Conservation (phyloP, 2,113 vertebrate genomes). For the Seriola quinqueradiata region DNA sequence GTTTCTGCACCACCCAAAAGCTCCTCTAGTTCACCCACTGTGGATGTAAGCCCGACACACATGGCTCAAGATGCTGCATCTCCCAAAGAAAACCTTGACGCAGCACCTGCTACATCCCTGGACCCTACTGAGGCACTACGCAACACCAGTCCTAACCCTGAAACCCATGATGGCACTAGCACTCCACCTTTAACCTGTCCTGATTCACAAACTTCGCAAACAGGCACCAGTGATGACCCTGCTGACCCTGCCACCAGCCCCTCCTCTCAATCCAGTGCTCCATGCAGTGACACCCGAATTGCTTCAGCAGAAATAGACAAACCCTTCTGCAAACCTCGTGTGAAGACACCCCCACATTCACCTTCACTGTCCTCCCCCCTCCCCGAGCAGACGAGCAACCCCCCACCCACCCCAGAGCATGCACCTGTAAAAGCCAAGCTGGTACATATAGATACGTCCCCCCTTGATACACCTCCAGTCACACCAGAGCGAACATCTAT, state of each 20-base stretch:
- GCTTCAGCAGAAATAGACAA: slow-evolving; percentile 67
- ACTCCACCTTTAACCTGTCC: slow-evolving; percentile 10
- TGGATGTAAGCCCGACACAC: slow-evolving; percentile 8
- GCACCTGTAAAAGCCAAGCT: slow-evolving; percentile 53
- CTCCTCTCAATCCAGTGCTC: slow-evolving; percentile 50
- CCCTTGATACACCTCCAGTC: slow-evolving; percentile 38
- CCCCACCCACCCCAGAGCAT: slow-evolving; percentile 55
- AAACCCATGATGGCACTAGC: not conserved
- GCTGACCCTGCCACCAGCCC: slow-evolving; percentile 34
- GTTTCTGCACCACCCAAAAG: slow-evolving; percentile 38
- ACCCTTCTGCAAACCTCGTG: slow-evolving; percentile 42
- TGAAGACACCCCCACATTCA: slow-evolving; percentile 53
- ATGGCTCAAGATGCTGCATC: slow-evolving; percentile 5
- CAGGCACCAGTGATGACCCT: slow-evolving; percentile 19
- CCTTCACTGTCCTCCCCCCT: slow-evolving; percentile 34
- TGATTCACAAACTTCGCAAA: slow-evolving; percentile 22
- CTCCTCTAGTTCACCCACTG: slow-evolving; percentile 17
- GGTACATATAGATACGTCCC: slow-evolving; percentile 51
- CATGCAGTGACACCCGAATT: slow-evolving; percentile 35
- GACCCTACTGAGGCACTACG: slow-evolving; percentile 2
- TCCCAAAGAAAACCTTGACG: not conserved
- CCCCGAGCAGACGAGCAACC: slow-evolving; percentile 21
- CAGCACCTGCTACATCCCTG: not conserved
- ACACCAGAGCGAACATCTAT: slow-evolving; percentile 3
- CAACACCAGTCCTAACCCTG: slow-evolving; percentile 9